Conservation (phyloP, 2,888 invertebrate species). For the Diplolepis rosae region DNA sequence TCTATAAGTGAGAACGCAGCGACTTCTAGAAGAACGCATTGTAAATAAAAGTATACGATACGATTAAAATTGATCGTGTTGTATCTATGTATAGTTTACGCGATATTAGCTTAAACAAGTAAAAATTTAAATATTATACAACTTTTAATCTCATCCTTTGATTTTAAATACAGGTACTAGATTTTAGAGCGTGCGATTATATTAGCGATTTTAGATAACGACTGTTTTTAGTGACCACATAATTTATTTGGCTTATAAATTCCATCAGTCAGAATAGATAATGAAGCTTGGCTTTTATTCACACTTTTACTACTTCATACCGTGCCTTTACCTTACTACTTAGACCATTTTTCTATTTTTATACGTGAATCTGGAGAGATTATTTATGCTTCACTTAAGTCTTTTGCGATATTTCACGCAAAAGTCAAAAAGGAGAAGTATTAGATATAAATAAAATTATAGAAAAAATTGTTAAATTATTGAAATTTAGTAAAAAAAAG, state of each 20-base stretch:
- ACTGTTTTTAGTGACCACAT: neutral
- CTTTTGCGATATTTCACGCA: neutral
- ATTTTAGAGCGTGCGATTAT: neutral
- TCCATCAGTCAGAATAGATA: neutral
- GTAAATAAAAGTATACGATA: constrained; percentile 19
- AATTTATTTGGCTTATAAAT: constrained; percentile 1
- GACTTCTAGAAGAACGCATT: constrained; percentile 11
- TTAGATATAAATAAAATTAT: too few relatives aligned
- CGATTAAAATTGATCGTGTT: constrained; percentile 3
- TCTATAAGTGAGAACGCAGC: neutral
- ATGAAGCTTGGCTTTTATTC: neutral
- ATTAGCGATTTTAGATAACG: neutral
- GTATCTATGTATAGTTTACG: constrained; percentile 26
- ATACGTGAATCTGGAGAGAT: neutral
- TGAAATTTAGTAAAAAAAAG: neutral
- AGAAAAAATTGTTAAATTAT: too few relatives aligned
- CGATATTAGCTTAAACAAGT: constrained; percentile 27
- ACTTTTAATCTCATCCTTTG: constrained; percentile 10
- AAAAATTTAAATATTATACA: constrained; percentile 17
- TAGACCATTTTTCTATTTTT: neutral
- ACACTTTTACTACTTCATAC: neutral
- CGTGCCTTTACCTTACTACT: constrained; percentile 5
- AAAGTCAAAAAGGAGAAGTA: neutral
- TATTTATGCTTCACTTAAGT: neutral
- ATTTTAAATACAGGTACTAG: neutral